phyloP scores from a whole-genome alignment of 2,888 invertebrate species.

The Sisyra nigra region DNA sequence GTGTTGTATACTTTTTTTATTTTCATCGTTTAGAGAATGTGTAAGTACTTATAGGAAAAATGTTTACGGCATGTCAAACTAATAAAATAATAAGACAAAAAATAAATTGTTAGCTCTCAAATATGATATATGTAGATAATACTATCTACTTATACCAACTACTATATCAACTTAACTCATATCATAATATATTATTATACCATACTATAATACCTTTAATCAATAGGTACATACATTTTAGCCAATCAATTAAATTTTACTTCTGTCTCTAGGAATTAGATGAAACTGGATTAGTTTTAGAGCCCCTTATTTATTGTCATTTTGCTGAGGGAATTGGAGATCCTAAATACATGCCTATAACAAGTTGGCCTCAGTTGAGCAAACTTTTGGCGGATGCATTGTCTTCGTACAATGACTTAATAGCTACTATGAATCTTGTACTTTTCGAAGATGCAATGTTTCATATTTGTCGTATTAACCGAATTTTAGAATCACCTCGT shows the following conservation, averaged over 20 bases:
- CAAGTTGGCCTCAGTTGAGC: constrained; percentile 51
- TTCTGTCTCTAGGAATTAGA: constrained; percentile 40
- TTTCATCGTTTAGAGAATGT: no score
- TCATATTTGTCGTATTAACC: constrained; percentile 80
- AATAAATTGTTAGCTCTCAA: no score
- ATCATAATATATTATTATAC: not conserved
- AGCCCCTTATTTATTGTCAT: constrained; percentile 80
- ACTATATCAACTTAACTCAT: not conserved
- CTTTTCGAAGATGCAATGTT: constrained; percentile 91
- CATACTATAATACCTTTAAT: not conserved
- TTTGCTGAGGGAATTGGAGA: constrained; percentile 86
- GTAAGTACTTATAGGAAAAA: no score
- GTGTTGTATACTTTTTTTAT: no score
- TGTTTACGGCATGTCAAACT: no score
- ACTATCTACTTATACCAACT: not conserved
- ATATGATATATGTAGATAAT: no score
- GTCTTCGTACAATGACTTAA: constrained; percentile 72
- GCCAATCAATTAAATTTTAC: no score
- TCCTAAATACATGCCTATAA: constrained; percentile 73
- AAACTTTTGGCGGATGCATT: constrained; percentile 66
- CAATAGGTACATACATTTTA: no score
- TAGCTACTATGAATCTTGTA: constrained; percentile 84
- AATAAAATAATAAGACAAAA: no score
- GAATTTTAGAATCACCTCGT: constrained; percentile 80
- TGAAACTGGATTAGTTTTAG: constrained; percentile 47